These are phyloP conservation scores for Podarcis lilfordi DNA, from an alignment of 2,797 vertebrate genomes.

Conservation along the genomic window DNA sequence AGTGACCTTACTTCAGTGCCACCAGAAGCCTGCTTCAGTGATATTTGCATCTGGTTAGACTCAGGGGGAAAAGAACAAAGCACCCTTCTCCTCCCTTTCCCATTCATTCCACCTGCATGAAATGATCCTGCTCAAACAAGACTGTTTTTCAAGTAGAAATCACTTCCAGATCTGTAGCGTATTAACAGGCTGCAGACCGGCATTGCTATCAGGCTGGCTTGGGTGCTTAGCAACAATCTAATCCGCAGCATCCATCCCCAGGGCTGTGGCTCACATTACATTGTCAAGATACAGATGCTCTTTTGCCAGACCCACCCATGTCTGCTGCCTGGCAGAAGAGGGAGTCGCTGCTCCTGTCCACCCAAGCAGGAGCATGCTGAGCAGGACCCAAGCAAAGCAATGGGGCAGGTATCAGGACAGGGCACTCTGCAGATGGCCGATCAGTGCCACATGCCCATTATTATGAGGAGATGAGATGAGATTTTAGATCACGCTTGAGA, in stretches of 20 bases:
- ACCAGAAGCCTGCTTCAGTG: neutral
- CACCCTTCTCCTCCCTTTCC: neutral
- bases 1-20: neutral
- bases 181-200: conserved; percentile 18
- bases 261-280: neutral
- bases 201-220: conserved; percentile 39
- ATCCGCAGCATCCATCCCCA: neutral
- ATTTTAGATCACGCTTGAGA: neutral
- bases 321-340: neutral
- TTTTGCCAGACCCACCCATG: conserved; percentile 15
- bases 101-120: neutral
- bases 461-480: neutral
- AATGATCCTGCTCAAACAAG: conserved; percentile 25
- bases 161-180: conserved; percentile 24
- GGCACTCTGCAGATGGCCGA: too few relatives aligned
- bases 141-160: conserved; percentile 1
- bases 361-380: neutral
- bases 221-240: conserved; percentile 42
- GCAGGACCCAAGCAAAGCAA: neutral
- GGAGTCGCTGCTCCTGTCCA: neutral
- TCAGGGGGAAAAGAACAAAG: neutral
- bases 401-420: too few relatives aligned
- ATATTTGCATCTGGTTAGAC: neutral
- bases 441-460: neutral
- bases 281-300: conserved; percentile 6